These are phyloP conservation scores for Hirundichthys speculiger DNA, from an alignment of 2,113 vertebrate genomes.

Conservation along the genomic window DNA sequence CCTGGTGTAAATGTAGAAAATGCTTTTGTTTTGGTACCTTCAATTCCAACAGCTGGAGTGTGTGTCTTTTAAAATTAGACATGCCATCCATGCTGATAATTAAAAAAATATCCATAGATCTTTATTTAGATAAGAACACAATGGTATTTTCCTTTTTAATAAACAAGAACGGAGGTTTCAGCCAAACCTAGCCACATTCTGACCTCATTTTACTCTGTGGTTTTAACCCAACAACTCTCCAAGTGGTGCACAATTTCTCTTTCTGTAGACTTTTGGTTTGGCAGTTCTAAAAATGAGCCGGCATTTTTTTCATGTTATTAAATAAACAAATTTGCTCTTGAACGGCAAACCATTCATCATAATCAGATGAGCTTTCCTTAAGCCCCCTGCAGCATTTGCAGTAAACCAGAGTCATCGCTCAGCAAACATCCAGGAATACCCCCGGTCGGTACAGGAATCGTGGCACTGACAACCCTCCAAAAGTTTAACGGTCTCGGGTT, in stretches of 20 bases:
- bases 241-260: constrained; percentile 13
- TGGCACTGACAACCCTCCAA: constrained; percentile 16
- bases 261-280: constrained; percentile 23
- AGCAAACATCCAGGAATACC: constrained; percentile 38
- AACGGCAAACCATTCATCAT: constrained; percentile 27
- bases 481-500: constrained; percentile 1
- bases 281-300: constrained; percentile 13
- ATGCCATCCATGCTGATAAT: too few relatives aligned
- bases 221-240: constrained; percentile 22
- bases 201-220: constrained; percentile 11
- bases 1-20: constrained; percentile 32
- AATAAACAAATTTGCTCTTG: constrained; percentile 30
- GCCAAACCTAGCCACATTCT: neutral
- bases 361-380: constrained; percentile 30
- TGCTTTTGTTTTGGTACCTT: constrained; percentile 27
- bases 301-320: constrained; percentile 8
- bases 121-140: too few relatives aligned
- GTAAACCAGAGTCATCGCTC: constrained; percentile 45
- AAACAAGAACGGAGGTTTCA: too few relatives aligned
- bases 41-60: too few relatives aligned
- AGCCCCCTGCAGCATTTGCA: constrained; percentile 43
- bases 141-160: too few relatives aligned
- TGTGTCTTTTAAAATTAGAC: too few relatives aligned
- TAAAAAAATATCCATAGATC: too few relatives aligned
- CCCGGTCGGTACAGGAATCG: constrained; percentile 33